Evolutionary conservation across 64 coral and sea anemone genomes (phyloP), one percentile per base, ranked within the genome.

Genomic region (Exaiptasia diaphana): DNA sequence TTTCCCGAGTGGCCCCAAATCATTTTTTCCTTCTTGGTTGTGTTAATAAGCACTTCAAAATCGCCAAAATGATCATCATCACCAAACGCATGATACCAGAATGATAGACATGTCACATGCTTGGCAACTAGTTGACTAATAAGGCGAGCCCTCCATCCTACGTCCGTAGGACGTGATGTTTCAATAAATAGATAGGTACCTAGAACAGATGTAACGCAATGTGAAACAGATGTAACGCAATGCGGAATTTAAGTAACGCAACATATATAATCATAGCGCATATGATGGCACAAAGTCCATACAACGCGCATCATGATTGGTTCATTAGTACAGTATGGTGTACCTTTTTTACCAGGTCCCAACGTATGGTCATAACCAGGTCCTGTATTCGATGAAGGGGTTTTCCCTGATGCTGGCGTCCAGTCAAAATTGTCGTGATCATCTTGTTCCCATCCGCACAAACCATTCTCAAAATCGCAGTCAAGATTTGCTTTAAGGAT

Each of bases 1-100:
- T 80, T 72, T 22, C 54, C 64, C 26, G 64, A 55, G 2, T 82
- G 71, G 20, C 62, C 54, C 91, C 91, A 94, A 50, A 89, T 77
- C 30, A 78, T 41, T 37, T 89, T 85, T 26, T 94, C 91, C 8
- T 73, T 83, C 35, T 53, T 27, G 44, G 45, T 63, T 29, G 72
- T 87, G 60, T 87, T 77, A 54, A 87, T 9, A 1, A 67, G 9
- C 0, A 87, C 42, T 35, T 82, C 76, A 15, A 94, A 50, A 9
- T 82, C 42, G 14, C 91, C 91, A 39, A 94, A 87, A 48, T 94
- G 91, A 14, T 44, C 25, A 27, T 54, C 21, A 30, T 71, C 65
- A n/a, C 91, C 91, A 43, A 31, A 89, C 5, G 91, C 29, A 61
- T 94, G 91, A 46, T 84, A 94, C 64, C 81, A 94, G 73, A 94